Percentiles rank a stretch among this genome's conserved stretches.
These are phyloP conservation scores for Tichodroma muraria DNA, from an alignment of 2,113 vertebrate genomes.

Conservation along the genomic window DNA sequence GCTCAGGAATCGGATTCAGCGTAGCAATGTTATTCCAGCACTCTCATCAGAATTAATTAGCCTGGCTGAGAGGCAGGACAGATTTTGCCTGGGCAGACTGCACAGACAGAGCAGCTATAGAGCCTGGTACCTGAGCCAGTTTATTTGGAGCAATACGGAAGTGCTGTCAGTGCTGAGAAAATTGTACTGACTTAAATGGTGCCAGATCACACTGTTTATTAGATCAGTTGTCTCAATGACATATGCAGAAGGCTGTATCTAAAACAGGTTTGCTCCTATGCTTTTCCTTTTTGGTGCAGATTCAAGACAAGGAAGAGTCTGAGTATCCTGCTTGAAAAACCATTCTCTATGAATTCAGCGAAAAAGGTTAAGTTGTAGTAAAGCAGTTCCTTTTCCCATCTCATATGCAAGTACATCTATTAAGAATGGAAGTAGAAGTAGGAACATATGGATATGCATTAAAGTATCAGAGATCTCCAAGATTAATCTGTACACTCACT, in stretches of 20 bases:
- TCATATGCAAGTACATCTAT: not conserved
- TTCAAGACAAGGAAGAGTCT: not conserved
- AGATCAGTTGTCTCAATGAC: not conserved
- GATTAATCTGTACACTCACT: not conserved
- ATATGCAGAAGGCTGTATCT: not conserved
- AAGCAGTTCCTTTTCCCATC: not conserved
- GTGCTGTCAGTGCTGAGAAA: not conserved
- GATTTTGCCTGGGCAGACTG: not conserved
- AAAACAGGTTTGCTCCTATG: not conserved
- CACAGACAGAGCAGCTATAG: not conserved
- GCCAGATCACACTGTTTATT: not conserved
- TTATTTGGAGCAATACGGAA: not conserved
- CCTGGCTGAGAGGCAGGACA: not conserved
- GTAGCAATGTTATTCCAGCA: not conserved
- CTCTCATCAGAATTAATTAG: constrained; percentile 7
- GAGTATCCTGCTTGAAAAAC: not conserved
- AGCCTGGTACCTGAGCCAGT: not conserved
- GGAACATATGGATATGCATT: not conserved
- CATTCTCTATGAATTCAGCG: not conserved
- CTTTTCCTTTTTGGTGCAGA: not conserved
- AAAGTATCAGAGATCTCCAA: not conserved
- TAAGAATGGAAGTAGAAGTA: not conserved
- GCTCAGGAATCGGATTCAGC: not conserved
- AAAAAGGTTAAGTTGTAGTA: not conserved
- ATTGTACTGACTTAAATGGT: not conserved